Evolutionary conservation across 2,113 vertebrate genomes (phyloP), one percentile per base, ranked within the genome.

Genomic region (Progne subis): DNA sequence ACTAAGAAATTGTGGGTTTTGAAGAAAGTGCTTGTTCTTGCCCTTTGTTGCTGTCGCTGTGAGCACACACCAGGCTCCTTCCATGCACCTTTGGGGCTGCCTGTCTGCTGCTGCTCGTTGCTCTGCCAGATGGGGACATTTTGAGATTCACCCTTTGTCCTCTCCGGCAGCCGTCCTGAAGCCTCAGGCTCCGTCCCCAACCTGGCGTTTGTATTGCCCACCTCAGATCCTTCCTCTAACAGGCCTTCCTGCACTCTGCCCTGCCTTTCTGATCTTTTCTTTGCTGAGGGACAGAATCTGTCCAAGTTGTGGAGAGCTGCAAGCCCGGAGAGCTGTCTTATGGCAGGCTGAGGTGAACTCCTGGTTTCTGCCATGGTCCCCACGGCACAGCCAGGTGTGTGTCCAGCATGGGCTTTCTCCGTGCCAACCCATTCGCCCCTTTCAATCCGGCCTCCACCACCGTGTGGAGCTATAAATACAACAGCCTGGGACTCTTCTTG

Each of bases 191-290:
- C 32, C 1, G 2, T 92, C 74, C 16, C 24, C 44, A 60, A 1
- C n/a, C 14, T 14, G 0, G 1, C 0, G 0, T 31, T 74, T 23
- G 6, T 24, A 6, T 6, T 68, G 53, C 55, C 43, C 49, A 37
- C 78, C 53, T 82, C 61, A 68, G 64, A 57, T 31, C 21, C 34
- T 79, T 76, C 68, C 55, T 70, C 56, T 61, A 26, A 12, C 8
- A 0, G 0, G 17, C 26, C 18, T 61, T 84, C 19, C 75, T 63
- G 32, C 0, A 0, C 12, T 55, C 44, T 29, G 39, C 34, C 55
- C 82, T 57, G 29, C 11, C 60, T 69, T 79, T 60, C 67, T 63
- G 43, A 18, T 53, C 13, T 67, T 71, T 28, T 23, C 53, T 41
- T 67, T 21, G 46, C 39, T 34, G 24, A 21, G 18, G 60, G 67